Base-by-base conservation (phyloP, 2,888 invertebrate species). In the Morpho deidamia region DNA sequence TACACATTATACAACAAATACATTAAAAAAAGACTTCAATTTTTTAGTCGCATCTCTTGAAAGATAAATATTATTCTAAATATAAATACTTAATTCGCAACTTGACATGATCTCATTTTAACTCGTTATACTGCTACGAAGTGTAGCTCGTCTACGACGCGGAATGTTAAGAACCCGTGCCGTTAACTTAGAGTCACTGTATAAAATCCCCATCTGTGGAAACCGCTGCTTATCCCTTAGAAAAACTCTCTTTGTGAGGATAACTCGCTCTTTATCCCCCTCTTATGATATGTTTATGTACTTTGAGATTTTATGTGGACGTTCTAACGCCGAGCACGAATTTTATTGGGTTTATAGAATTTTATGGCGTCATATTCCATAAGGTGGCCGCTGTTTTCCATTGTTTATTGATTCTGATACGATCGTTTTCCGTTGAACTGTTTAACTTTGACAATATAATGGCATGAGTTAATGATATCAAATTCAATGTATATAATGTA, bases 281-380 rank as follows among this genome's bases (percentile, higher is more conserved):
- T 78, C 86, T 88, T 88, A 89, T 87, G 87, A 88, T 88, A 89
- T 88, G 89, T 89, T 88, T 89, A 88, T 87, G 88, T 88, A 87
- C 87, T 87, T 84, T 82, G 75, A 80, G 87, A 87, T 88, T 88
- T 89, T 88, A 89, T 88, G 87, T 81, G 88, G 80, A 80, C 83
- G 83, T 88, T 88, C 84, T 81, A 78, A 88, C 84, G 85, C 88
- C 65, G 71, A 76, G 87, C 88, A 88, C 88, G 88, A 86, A 78
- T 87, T 88, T 89, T 89, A 88, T 88, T 84, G 85, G 81, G 81
- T 79, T 88, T 87, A 87, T 88, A 89, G 87, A 88, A 87, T 89
- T 88, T 89, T 89, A 88, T 84, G 83, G 74, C 72, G 72, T 78
- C 74, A 79, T 86, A 83, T 79, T 74, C 75, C 76, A 79, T 74